These are phyloP conservation scores for Perca flavescens DNA, from an alignment of 2,113 vertebrate species.

Conservation along the genomic window DNA sequence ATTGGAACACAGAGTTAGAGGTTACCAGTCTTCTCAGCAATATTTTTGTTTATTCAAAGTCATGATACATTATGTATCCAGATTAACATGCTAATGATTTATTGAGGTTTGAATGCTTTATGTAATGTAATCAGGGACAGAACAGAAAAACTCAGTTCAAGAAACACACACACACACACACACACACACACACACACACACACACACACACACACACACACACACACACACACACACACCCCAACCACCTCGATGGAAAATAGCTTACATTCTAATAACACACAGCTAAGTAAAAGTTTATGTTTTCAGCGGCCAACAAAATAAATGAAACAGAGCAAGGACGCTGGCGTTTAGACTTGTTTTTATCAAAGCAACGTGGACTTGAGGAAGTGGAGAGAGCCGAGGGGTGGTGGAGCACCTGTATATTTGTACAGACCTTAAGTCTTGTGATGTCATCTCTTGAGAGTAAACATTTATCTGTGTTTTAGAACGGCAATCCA, in stretches of 20 bases:
- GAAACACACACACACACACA: slow-evolving; percentile 18
- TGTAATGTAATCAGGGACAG: slow-evolving; percentile 24
- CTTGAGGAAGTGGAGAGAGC: slow-evolving; percentile 51
- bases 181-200: slow-evolving; percentile 14
- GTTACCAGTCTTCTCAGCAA: neutral
- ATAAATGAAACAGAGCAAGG: slow-evolving; percentile 78
- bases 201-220: slow-evolving; percentile 6
- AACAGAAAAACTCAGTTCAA: slow-evolving; percentile 41
- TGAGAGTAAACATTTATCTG: slow-evolving; percentile 77
- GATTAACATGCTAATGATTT: slow-evolving; percentile 36
- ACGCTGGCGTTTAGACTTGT: slow-evolving; percentile 52
- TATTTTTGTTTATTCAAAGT: slow-evolving; percentile 32
- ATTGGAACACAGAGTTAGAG: neutral
- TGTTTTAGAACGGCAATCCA: slow-evolving; percentile 59
- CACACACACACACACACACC: neutral
- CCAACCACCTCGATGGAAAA: slow-evolving; percentile 47
- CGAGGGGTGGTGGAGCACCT: slow-evolving; percentile 46
- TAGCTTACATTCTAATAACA: slow-evolving; percentile 76
- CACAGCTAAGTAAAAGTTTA: slow-evolving; percentile 81
- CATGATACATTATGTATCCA: slow-evolving; percentile 23
- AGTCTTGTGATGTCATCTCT: slow-evolving; percentile 81
- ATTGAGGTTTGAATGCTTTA: slow-evolving; percentile 36
- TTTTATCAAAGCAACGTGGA: slow-evolving; percentile 68
- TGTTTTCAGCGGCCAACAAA: slow-evolving; percentile 78
- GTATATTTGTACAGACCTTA: slow-evolving; percentile 77